Conservation (phyloP, 2,113 vertebrate genomes). For the Pedetes capensis region DNA sequence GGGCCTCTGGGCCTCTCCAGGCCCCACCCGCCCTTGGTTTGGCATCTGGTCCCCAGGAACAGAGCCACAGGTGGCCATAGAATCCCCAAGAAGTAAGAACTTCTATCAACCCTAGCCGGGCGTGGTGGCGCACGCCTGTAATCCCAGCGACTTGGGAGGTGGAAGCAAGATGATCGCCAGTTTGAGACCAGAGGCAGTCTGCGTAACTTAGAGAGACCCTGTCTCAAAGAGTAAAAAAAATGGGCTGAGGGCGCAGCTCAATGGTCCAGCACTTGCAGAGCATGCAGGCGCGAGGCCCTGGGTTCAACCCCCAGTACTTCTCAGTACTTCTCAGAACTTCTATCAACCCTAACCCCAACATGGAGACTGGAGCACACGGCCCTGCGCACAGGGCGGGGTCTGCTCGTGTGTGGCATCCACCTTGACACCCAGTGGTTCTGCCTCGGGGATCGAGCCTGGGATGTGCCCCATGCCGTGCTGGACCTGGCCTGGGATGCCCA, state of each 20-base stretch:
- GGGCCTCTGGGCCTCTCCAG: neutral
- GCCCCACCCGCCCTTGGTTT: neutral
- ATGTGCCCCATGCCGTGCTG: neutral
- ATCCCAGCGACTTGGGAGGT: no score
- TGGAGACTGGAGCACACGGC: neutral
- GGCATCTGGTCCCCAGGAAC: neutral
- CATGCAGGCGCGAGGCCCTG: no score
- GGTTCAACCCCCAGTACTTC: no score
- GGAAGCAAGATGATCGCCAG: no score
- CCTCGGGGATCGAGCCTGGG: neutral
- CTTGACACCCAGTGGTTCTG: neutral
- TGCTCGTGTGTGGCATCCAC: neutral
- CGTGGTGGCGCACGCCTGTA: no score
- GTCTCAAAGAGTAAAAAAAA: no score
- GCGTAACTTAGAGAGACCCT: no score
- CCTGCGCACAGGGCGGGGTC: neutral
- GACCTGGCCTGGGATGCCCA: fast-evolving
- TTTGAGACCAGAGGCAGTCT: no score
- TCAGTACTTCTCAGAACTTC: no score
- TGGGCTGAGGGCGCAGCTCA: no score
- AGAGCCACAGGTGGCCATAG: fast-evolving
- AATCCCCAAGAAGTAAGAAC: neutral
- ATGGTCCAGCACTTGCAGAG: no score
- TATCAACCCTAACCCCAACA: neutral
- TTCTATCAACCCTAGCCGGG: no score